phyloP scores from a whole-genome alignment of 2,113 vertebrate genomes.

The Cervus canadensis region DNA sequence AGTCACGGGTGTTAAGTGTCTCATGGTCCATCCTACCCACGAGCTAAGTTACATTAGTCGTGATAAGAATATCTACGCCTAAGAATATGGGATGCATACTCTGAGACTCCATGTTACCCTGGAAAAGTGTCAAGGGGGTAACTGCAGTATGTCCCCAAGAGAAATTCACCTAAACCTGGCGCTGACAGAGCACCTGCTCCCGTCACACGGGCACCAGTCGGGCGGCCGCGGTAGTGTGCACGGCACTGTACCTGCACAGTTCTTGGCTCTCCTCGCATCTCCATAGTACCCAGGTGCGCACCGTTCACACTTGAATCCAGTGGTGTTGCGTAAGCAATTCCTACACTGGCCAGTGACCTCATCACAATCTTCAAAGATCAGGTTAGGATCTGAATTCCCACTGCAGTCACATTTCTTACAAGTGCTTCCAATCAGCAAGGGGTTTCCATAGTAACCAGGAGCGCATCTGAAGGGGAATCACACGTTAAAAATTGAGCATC shows the following conservation, averaged over 20 bases:
- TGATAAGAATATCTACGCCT: neutral
- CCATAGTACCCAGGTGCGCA: conserved; percentile 93
- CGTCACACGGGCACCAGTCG: rapidly evolving
- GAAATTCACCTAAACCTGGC: neutral
- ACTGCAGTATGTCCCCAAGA: neutral
- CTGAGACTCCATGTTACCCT: neutral
- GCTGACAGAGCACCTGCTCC: neutral
- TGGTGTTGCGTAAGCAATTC: conserved; percentile 91
- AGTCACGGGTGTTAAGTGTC: neutral
- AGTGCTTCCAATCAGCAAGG: conserved; percentile 86
- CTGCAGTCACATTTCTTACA: conserved; percentile 97
- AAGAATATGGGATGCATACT: neutral
- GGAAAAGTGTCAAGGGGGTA: neutral
- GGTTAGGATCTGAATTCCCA: conserved; percentile 95
- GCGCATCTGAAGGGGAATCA: conserved; percentile 87
- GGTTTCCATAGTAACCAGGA: conserved; percentile 97
- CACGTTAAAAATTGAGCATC: neutral
- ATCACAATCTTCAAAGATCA: conserved; percentile 96
- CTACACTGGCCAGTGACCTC: conserved; percentile 93
- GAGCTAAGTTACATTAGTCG: neutral
- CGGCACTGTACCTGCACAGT: conserved; percentile 88
- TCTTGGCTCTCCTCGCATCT: conserved; percentile 89
- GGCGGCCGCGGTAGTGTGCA: neutral
- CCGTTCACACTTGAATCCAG: conserved; percentile 89
- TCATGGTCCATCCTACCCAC: neutral